Base-by-base conservation (phyloP, 2,113 vertebrate genomes). In the Pitta sordida region DNA sequence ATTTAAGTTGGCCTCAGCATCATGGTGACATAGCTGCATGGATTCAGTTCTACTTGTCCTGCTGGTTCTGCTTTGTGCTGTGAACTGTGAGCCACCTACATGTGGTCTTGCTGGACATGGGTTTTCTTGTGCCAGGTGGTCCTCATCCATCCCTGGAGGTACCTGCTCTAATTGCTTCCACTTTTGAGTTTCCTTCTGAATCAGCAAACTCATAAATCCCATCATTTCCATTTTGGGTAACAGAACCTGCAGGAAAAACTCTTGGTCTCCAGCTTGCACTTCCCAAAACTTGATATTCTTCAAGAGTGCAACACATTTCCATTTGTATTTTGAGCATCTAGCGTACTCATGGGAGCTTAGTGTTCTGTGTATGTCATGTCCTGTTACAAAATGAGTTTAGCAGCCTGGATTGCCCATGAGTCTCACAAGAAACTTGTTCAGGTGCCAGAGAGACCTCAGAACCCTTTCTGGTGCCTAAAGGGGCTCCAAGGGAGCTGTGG, bases 11-110 rank as follows among this genome's bases (percentile, higher is more conserved):
- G 2, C 26, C 16, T 27, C 30, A 24, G 19, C 24, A 18, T 48
- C 13, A 1, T 10, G 39, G 14, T 76, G 44, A 1, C 2, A 43
- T 43, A 17, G 3, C 53, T 3, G 0, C 13, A 3, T 30, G 9
- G 34, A 43, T 79, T 93, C 0, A 7, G 37, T 91, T 88, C 63
- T 69, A 0, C 20, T 53, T 44, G 6, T 53, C 30, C 43, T 71
- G 26, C 23, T 51, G 30, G 23, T 83, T 36, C 58, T 52, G 8
- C 49, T 73, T 76, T 55, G 3, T 23, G 5, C 29, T 7, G 3
- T 53, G 55, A 63, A 17, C 27, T 43, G 43, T 43, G 43, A 43
- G 16, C 43, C 15, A 15, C 43, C 43, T 43, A 43, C 43, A 43
- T 15, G 13, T 49, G 20, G 58, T 44, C 12, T 27, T 75, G 24